These are phyloP conservation scores for Caenorhabditis briggsae DNA, from an alignment of 1,140 invertebrate species.

Conservation along the genomic window DNA sequence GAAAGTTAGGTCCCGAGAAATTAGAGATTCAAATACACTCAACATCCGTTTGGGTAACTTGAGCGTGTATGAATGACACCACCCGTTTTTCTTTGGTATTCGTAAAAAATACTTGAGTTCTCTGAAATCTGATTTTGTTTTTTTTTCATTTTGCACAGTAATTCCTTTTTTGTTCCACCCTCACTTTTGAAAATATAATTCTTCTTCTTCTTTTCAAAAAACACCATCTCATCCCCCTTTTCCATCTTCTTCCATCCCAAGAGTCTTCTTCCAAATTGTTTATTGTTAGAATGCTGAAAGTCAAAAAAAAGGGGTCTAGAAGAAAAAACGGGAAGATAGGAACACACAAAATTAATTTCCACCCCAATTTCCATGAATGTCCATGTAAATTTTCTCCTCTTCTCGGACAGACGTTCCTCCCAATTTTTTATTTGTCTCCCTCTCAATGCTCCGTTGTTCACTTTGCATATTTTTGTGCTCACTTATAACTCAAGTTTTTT, in stretches of 20 bases:
- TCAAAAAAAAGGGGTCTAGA: neutral
- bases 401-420: neutral
- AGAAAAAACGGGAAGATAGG: neutral
- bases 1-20: slow-evolving; percentile 24
- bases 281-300: slow-evolving; percentile 14
- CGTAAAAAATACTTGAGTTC: neutral
- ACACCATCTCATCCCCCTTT: neutral
- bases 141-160: slow-evolving; percentile 1
- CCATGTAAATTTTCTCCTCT: slow-evolving; percentile 22
- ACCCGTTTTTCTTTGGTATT: neutral
- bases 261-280: slow-evolving; percentile 30
- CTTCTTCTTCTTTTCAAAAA: neutral
- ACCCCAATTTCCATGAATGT: slow-evolving; percentile 37
- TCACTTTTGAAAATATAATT: neutral
- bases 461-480: slow-evolving; percentile 14
- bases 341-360: slow-evolving; percentile 45
- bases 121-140: neutral
- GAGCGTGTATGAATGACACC: neutral
- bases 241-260: neutral
- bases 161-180: neutral
- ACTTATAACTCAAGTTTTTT: neutral
- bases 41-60: slow-evolving; percentile 23
- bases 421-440: neutral
- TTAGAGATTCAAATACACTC: neutral
- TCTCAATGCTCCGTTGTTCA: neutral